Base-by-base conservation (phyloP, 2,797 vertebrate species). In the Hippoglossus hippoglossus region DNA sequence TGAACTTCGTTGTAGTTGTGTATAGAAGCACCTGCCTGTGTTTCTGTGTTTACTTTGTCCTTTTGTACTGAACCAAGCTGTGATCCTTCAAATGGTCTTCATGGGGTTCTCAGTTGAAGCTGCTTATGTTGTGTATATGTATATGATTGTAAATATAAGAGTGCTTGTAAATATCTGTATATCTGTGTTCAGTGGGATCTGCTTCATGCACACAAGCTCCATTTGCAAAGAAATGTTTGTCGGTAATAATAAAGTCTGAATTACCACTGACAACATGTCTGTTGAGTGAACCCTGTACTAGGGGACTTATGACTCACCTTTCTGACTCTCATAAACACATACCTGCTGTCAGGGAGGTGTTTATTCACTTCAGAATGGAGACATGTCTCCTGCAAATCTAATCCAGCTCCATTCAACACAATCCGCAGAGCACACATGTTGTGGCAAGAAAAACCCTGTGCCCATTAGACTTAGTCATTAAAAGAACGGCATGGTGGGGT, bases 121-220 rank as follows among this genome's bases (percentile, higher is more conserved):
- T 57, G 63, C 41, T 61, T 2, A 57, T 25, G 12, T 18, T 0
- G 21, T 53, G 2, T 50, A 34, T 24, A 22, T 73, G 25, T 63
- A 6, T 25, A 16, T 36, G 6, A n/a, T 2, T 75, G 63, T 71
- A 75, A 71, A 80, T 75, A 51, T 26, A 8, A 36, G 5, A 56
- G 28, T 36, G 15, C 28, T 21, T 71, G 52, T 54, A 26, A 53
- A 18, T 53, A 26, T 26, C 12, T 1, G 11, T 26, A 11, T 15
- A 25, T 53, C 15, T 26, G 24, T 53, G 22, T 25, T 53, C 24
- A 53, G 22, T 21, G 47, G 18, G n/a, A 49, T 49, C 6, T 16
- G 36, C 36, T 39, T 46, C 44, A 49, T 21, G 19, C 47, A 49
- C 47, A 49, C 47, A n/a, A 49, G 19, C 47, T 21, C 18, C 18